Evolutionary conservation across 2,888 invertebrate species (phyloP), one percentile per base, ranked within the genome.

Genomic region (Drosophila ezoana): DNA sequence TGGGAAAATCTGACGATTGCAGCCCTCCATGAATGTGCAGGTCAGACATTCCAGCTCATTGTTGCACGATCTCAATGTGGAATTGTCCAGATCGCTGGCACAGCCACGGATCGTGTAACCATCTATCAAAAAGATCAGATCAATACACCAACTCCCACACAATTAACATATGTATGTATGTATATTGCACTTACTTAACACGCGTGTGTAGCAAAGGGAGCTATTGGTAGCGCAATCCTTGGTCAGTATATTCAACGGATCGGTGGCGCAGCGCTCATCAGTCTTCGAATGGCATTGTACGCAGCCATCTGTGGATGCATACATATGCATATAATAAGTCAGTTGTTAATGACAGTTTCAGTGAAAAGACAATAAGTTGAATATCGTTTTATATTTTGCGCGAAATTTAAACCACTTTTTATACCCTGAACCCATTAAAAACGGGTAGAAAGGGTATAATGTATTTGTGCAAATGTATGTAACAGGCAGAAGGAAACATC

Each of bases 71-170:
- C 20, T 18, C 8, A 68, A 62, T 1, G 91, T 91, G 20, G 72
- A 43, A 18, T 86, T 90, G 44, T 89, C 84, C 75, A 91, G 74
- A 3, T 91, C 90, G 16, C 57, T 69, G 32, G 86, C 81, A 68
- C 91, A 91, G 3, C 91, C 92, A 5, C 91, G 89, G 18, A 91
- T 83, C 5, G 91, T 92, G 33, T 67, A 65, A 9, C 91, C 91
- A 76, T 87, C 91, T 91, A 28, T 1, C 6, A n/a, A 38, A n/a
- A 13, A 3, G 11, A 13, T 20, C 20, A 20, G 23, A 0, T 43
- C n/a, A 40, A 32, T 20, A 2, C 40, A 8, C 6, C 41, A 13
- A 18, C 10, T 18, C 1, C 23, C 14, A 33, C 3, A n/a, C 33
- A 3, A 11, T 28, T 8, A 23, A 23, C 23, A 1, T 23, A 6